These are phyloP conservation scores for Burhinus oedicnemus DNA, from an alignment of 2,113 vertebrate species.

Conservation along the genomic window DNA sequence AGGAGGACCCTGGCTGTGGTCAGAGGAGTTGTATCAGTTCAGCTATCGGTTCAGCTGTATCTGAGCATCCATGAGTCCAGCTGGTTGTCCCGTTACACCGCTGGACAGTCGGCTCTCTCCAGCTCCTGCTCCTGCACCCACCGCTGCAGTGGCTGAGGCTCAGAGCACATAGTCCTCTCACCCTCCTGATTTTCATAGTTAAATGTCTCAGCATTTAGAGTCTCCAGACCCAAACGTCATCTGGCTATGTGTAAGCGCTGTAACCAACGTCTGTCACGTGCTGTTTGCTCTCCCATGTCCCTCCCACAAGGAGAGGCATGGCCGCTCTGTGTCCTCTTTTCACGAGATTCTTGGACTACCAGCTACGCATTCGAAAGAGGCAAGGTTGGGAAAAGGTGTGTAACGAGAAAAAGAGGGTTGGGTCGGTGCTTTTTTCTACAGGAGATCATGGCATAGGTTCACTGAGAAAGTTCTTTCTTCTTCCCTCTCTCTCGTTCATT, in stretches of 20 bases:
- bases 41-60: fast-evolving
- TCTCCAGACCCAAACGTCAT: not conserved
- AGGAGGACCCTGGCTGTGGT: not conserved
- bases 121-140: not conserved
- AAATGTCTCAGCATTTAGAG: not conserved
- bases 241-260: not conserved
- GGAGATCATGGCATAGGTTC: not conserved
- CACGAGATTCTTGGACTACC: not conserved
- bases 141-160: not conserved
- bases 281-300: not conserved
- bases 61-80: fast-evolving
- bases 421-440: not conserved
- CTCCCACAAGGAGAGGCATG: not conserved
- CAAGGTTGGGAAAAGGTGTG: not conserved
- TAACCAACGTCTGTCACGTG: fast-evolving
- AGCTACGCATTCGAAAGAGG: not conserved
- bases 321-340: not conserved
- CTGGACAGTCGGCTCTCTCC: not conserved
- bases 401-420: not conserved
- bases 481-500: not conserved
- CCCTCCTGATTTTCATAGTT: not conserved
- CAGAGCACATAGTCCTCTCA: not conserved
- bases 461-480: not conserved
- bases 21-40: fast-evolving
- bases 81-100: fast-evolving